A percentile compares a stretch with the other conserved stretches of the same genome.
phyloP scores from a whole-genome alignment of 2,888 invertebrate genomes.

The Coecobrya sp. region DNA sequence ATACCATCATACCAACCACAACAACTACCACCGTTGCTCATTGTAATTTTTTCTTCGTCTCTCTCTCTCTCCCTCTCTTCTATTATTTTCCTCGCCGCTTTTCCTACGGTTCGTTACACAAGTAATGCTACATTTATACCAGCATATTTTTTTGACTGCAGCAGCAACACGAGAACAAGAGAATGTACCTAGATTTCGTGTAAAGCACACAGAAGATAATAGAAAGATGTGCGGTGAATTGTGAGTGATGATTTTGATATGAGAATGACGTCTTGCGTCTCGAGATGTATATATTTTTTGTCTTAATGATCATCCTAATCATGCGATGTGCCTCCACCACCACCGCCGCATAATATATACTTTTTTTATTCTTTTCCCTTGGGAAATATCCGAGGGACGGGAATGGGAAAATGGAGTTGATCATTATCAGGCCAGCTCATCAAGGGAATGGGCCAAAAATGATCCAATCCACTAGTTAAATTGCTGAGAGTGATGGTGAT shows the following conservation, averaged over 20 bases:
- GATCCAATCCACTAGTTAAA: conserved; percentile 32
- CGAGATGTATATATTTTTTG: not conserved
- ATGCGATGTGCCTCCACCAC: not conserved
- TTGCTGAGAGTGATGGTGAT: not conserved
- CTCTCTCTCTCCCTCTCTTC: too few species aligned
- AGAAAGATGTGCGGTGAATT: conserved; percentile 16
- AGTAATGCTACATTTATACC: conserved; percentile 50
- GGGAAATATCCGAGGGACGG: not conserved
- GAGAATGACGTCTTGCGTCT: conserved; percentile 6
- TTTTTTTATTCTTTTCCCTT: conserved; percentile 6
- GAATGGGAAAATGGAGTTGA: conserved; percentile 31
- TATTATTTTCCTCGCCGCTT: conserved; percentile 55
- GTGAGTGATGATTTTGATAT: conserved; percentile 50
- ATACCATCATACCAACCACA: conserved; percentile 55
- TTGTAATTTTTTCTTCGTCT: not conserved
- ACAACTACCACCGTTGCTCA: not conserved
- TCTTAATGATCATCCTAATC: conserved; percentile 30
- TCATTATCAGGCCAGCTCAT: conserved; percentile 52
- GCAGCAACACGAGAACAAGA: not conserved
- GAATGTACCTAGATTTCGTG: not conserved
- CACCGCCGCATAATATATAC: not conserved
- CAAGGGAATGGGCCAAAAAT: conserved; percentile 55
- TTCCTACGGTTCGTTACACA: conserved; percentile 59
- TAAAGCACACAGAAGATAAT: conserved; percentile 21
- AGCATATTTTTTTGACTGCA: not conserved